Conservation (phyloP, 2,113 vertebrate genomes). For the Indri indri region DNA sequence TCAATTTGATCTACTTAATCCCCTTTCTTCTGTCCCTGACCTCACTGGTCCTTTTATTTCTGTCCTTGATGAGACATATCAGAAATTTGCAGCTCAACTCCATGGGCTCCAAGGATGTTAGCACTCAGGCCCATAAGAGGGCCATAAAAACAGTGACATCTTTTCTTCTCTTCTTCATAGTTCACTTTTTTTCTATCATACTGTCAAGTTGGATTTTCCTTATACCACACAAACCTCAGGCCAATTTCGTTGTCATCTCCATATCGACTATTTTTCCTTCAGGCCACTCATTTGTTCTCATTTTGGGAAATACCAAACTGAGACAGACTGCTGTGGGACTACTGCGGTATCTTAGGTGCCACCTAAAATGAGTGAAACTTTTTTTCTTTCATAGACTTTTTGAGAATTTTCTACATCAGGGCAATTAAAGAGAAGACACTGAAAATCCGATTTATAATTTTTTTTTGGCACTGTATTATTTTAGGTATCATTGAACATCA, state of each 20-base stretch:
- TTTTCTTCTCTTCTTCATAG: neutral
- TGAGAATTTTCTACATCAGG: neutral
- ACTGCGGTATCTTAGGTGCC: neutral
- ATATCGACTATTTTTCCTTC: neutral
- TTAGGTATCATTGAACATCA: neutral
- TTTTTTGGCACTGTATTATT: neutral
- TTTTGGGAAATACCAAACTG: neutral
- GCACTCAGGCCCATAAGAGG: neutral
- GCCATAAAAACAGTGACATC: neutral
- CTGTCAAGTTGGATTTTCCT: neutral
- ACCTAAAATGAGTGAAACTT: neutral
- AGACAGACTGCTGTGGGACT: neutral
- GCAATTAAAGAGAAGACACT: neutral
- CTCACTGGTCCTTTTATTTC: neutral
- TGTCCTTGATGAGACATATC: neutral
- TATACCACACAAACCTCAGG: accelerated
- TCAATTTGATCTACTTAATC: neutral
- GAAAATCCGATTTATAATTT: neutral
- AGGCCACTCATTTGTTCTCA: neutral
- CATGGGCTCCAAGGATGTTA: neutral
- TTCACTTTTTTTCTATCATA: neutral
- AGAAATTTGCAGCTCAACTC: neutral
- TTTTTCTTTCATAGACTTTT: neutral
- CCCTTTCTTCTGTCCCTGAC: constrained; percentile 17
- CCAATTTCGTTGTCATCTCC: neutral